Conservation (phyloP, 2,888 invertebrate species). For the Protonemura montana region DNA sequence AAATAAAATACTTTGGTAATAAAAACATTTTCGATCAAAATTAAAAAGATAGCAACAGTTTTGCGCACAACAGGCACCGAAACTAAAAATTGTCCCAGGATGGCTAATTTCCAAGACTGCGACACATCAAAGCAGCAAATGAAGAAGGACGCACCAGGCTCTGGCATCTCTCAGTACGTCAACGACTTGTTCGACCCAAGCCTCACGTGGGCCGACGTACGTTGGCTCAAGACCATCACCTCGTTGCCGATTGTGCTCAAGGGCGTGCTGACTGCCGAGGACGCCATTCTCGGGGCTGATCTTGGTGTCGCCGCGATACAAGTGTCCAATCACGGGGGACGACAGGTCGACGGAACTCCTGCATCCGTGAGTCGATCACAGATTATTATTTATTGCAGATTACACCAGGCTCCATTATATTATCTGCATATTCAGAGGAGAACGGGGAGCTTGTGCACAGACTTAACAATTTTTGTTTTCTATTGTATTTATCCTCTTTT, state of each 20-base stretch:
- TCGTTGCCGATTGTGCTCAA: conserved; percentile 83
- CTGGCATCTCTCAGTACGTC: conserved; percentile 82
- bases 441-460: too few relatives aligned
- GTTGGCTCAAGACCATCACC: conserved; percentile 80
- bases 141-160: conserved; percentile 63
- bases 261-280: conserved; percentile 86
- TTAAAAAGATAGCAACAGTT: too few relatives aligned
- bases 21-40: too few relatives aligned
- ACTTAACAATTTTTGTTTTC: too few relatives aligned
- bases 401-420: too few relatives aligned
- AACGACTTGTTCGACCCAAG: conserved; percentile 69
- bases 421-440: too few relatives aligned
- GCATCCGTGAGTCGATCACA: conserved; percentile 75
- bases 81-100: too few relatives aligned
- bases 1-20: too few relatives aligned
- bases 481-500: too few relatives aligned
- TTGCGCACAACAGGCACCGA: too few relatives aligned
- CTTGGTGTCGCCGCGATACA: conserved; percentile 81
- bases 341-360: conserved; percentile 87
- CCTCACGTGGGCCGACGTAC: conserved; percentile 85
- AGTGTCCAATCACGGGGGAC: conserved; percentile 94
- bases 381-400: too few relatives aligned
- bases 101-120: conserved; percentile 80
- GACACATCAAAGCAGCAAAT: conserved; percentile 60
- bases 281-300: conserved; percentile 77